Base-by-base conservation (phyloP, 2,888 invertebrate species). In the Limnephilus marmoratus region DNA sequence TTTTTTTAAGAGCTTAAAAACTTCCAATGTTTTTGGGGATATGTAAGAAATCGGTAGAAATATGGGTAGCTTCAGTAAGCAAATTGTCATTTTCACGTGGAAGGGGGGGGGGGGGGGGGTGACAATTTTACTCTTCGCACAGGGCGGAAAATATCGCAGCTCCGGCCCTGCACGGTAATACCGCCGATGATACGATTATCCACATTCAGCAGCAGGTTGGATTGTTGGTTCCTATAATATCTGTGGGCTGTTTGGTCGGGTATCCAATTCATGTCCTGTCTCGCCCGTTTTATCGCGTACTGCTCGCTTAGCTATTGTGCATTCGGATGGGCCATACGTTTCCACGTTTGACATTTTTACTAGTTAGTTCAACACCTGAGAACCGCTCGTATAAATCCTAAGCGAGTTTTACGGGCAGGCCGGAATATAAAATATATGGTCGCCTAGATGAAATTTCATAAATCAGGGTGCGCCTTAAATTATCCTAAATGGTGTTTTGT, bases 301-400 rank as follows among this genome's bases (percentile, higher is more conserved):
- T 34, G 31, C 29, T 34, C 31, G 82, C 34, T 82, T 82, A 85
- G 24, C 87, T 87, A 87, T 87, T 87, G 87, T 87, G 34, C 87
- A 89, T 88, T 88, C 90, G 86, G 90, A 92, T 91, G 92, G 92
- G 91, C 91, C 93, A 88, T 92, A 91, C 93, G 92, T 92, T 92
- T 91, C 90, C 86, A 91, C 92, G 92, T 93, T 93, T 93, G 93
- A 93, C 93, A 90, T 93, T 93, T 93, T 93, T 93, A 93, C 93
- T 93, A 93, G 93, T 93, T 92, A 92, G 92, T 92, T 93, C 93
- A 93, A 93, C 93, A 93, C 93, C 93, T 93, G 93, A 93, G 92
- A 92, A 90, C 93, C 81, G 93, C 91, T 91, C 93, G 90, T 92
- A 93, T 93, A 91, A 93, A 92, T 93, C 91, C 93, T 68, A 91